Percentiles rank a stretch among this genome's conserved stretches.
Conservation (phyloP, 2,797 vertebrate species). For the Agapornis canus region DNA sequence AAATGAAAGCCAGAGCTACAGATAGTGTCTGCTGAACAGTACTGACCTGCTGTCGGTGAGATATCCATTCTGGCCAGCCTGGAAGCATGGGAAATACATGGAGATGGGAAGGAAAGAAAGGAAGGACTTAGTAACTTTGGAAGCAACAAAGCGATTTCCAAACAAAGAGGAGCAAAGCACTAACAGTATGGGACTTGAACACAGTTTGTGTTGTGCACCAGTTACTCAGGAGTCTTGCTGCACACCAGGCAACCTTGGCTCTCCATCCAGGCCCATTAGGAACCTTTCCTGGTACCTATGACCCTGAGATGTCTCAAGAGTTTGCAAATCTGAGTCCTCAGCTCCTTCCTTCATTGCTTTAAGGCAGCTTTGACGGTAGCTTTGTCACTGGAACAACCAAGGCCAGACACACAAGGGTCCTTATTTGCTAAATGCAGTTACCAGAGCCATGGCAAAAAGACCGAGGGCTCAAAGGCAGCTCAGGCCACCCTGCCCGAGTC, state of each 20-base stretch:
- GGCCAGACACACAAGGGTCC: background rate
- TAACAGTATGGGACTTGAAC: background rate
- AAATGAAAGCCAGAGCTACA: background rate
- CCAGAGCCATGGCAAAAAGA: background rate
- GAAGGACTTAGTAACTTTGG: background rate
- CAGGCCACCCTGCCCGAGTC: background rate
- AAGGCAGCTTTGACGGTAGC: background rate
- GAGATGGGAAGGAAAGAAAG: conserved; percentile 62
- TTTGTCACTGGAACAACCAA: background rate
- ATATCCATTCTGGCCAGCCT: conserved; percentile 92
- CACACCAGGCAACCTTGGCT: background rate
- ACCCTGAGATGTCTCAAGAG: background rate
- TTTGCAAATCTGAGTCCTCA: background rate
- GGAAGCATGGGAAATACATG: background rate
- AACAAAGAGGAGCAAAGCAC: background rate
- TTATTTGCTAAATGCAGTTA: background rate
- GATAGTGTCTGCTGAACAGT: conserved; percentile 6
- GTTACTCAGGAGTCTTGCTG: background rate
- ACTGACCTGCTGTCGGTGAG: conserved; percentile 96
- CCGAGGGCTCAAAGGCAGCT: background rate
- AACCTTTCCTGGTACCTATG: background rate
- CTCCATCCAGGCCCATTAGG: background rate
- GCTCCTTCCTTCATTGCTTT: background rate
- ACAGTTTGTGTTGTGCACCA: rapidly evolving
- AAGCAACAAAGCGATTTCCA: background rate